Base-by-base conservation (phyloP, 2,113 vertebrate species). In the Cyprinodon brontotheroides region DNA sequence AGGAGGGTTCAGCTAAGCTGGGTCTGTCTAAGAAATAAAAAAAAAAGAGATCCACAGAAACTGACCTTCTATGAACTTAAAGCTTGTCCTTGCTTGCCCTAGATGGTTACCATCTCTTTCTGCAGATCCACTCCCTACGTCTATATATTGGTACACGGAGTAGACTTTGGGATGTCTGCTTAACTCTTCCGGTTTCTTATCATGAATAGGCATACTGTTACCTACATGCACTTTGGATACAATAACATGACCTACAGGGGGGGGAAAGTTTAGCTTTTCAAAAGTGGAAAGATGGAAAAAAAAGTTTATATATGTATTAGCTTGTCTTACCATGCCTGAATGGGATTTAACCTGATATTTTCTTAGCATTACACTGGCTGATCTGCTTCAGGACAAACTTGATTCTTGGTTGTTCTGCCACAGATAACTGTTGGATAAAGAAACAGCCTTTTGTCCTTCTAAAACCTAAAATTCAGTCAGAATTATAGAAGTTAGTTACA, bases 171-270 rank as follows among this genome's bases (percentile, higher is more conserved):
- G 89, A 53, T 94, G 95, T 77, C 76, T 91, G 70, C 78, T 82
- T 73, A 87, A 87, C 50, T 84, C 86, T 60, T 94, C 72, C 0
- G 71, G 77, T 48, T 93, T 89, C 53, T 81, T 79, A 20, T 93
- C 91, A 68, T 0, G 63, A 68, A 92, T 79, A 36, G 92, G 90
- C 80, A 83, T 72, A 68, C 93, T 95, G 69, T 77, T 86, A 43
- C 95, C 95, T 84, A 96, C 88, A 48, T 95, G 97, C 83, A 94
- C 94, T 89, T 96, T 94, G 75, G 93, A 92, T 87, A 96, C 86
- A 59, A 95, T 88, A 62, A 95, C 80, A 88, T 94, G 94, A 67
- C 94, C 95, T 96, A 73, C 37, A 74, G 57, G 15, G 20, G 79
- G 43, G 43, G 1, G 50, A 50, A 82, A 77, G 2, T 73, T 10